Conservation (phyloP, 2,888 invertebrate species). For the Tribolium freemani region DNA sequence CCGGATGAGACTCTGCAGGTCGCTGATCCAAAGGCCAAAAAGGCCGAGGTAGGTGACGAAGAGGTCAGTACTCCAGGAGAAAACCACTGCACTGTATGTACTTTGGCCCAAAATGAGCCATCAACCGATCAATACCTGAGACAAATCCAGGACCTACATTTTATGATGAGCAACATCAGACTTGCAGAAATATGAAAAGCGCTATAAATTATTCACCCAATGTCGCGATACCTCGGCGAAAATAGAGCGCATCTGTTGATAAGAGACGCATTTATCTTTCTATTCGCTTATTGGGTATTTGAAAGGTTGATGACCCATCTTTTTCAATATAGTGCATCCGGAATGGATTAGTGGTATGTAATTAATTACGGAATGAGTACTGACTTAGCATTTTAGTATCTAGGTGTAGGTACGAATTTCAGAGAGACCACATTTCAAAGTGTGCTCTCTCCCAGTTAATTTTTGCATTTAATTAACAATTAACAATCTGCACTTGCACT, state of each 20-base stretch:
- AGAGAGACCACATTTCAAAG: conserved; percentile 14
- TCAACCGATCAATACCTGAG: conserved; percentile 13
- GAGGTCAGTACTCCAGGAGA: conserved; percentile 70
- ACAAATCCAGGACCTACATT: conserved; percentile 14
- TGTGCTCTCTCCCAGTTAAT: conserved; percentile 40
- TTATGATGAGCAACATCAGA: not conserved
- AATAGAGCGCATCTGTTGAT: conserved; percentile 20
- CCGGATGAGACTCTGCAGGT: conserved; percentile 94
- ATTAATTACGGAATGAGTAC: conserved; percentile 60
- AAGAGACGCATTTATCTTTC: conserved; percentile 1
- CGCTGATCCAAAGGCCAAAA: conserved; percentile 88
- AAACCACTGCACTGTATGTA: conserved; percentile 39
- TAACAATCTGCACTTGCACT: conserved; percentile 41
- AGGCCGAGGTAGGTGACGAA: conserved; percentile 76
- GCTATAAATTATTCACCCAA: conserved; percentile 32
- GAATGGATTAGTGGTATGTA: conserved; percentile 62
- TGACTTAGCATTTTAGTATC: conserved; percentile 62
- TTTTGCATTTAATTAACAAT: conserved; percentile 39
- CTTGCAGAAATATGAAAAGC: conserved; percentile 31
- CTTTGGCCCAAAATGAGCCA: conserved; percentile 12
- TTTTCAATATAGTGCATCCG: conserved; percentile 53
- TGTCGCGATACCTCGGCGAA: conserved; percentile 12
- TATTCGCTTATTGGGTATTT: not conserved
- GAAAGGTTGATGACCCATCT: conserved; percentile 39
- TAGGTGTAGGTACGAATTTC: conserved; percentile 1